These are phyloP conservation scores for Morpho deidamia DNA, from an alignment of 2,888 invertebrate species.

Conservation along the genomic window DNA sequence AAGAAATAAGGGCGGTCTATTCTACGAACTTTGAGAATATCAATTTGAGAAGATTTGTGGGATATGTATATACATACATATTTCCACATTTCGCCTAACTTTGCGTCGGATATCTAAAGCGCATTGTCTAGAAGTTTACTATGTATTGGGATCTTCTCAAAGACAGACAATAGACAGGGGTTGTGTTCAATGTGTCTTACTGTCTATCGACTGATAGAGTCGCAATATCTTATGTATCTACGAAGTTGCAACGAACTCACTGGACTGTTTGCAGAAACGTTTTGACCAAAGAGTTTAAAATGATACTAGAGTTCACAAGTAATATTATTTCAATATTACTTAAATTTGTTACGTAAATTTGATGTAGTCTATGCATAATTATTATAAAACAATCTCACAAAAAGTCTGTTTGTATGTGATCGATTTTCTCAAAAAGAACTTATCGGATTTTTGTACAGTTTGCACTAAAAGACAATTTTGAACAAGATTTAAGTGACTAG, in stretches of 20 bases:
- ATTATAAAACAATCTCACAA: too few species aligned
- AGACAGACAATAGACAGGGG: slow-evolving; percentile 17
- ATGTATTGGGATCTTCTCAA: slow-evolving; percentile 5
- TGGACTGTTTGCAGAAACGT: slow-evolving; percentile 36
- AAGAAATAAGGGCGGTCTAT: too few species aligned
- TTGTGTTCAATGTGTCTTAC: slow-evolving; percentile 17
- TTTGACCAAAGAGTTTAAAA: background rate
- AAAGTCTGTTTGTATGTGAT: too few species aligned
- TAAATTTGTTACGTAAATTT: too few species aligned
- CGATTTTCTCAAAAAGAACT: too few species aligned
- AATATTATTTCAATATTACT: background rate
- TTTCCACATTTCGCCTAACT: background rate
- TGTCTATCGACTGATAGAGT: slow-evolving; percentile 10
- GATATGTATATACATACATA: too few species aligned
- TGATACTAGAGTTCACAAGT: background rate
- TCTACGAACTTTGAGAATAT: too few species aligned
- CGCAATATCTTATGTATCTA: slow-evolving; percentile 15
- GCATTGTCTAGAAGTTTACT: slow-evolving; percentile 11
- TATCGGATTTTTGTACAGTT: too few species aligned
- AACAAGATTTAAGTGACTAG: too few species aligned
- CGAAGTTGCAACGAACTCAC: slow-evolving; percentile 40
- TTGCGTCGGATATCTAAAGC: slow-evolving; percentile 1
- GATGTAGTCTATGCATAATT: too few species aligned
- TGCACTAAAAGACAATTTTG: too few species aligned
- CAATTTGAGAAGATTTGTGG: too few species aligned